phyloP scores from a whole-genome alignment of 2,113 vertebrate genomes.

The Delphinus delphis region DNA sequence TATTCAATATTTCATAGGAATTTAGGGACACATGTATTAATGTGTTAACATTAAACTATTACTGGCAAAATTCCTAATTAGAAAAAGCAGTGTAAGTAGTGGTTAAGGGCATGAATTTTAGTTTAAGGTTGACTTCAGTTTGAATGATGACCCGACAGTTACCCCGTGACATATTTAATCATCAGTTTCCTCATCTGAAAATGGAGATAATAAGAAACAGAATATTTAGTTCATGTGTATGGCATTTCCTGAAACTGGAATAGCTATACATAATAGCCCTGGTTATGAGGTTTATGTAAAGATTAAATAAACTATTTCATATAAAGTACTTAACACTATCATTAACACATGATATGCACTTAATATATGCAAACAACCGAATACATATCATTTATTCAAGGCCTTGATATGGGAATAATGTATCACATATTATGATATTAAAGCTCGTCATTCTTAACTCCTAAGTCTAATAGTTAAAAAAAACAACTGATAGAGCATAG shows the following conservation, averaged over 20 bases:
- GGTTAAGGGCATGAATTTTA: background rate
- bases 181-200: constrained; percentile 24
- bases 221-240: background rate
- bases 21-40: background rate
- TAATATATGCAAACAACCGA: background rate
- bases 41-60: background rate
- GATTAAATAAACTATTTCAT: background rate
- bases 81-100: background rate
- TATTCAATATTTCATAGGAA: constrained; percentile 4
- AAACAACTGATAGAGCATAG: background rate
- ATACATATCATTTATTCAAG: background rate
- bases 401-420: background rate
- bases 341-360: background rate
- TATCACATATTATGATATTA: background rate
- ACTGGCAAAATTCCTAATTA: background rate
- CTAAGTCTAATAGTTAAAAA: background rate
- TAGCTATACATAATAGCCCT: background rate
- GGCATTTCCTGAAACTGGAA: background rate
- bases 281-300: background rate
- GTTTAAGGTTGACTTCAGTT: background rate
- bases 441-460: background rate
- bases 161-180: background rate
- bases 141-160: background rate
- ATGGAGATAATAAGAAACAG: background rate
- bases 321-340: background rate